Percentiles rank a stretch among this genome's conserved stretches.
Evolutionary conservation across 2,113 vertebrate species (phyloP).

Genomic region (Tychaedon coryphoeus): DNA sequence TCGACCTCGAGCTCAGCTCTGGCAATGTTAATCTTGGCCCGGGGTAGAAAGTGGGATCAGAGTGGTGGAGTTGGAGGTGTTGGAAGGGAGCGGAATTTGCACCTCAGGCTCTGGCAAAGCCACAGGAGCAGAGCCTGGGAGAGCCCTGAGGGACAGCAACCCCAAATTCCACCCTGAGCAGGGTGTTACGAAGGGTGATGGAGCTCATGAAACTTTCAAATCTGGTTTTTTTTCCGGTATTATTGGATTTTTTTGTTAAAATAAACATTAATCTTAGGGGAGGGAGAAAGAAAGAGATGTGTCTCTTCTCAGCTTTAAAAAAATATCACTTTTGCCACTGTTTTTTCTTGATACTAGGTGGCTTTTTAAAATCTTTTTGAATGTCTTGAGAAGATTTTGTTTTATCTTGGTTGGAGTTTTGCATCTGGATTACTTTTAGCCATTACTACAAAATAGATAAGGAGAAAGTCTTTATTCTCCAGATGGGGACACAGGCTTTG

Average conservation of each 20-base stretch:
- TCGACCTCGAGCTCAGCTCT: neutral
- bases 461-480: neutral
- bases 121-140: neutral
- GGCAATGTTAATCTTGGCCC: constrained; percentile 35
- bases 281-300: neutral
- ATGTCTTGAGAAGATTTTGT: neutral
- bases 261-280: neutral
- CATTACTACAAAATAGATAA: neutral
- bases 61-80: neutral
- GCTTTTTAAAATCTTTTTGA: neutral
- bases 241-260: neutral
- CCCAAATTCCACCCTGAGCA: neutral
- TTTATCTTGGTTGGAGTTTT: neutral
- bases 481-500: neutral
- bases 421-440: neutral
- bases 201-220: neutral
- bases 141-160: neutral
- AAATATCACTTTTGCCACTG: neutral
- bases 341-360: neutral
- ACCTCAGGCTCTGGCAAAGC: neutral
- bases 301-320: neutral
- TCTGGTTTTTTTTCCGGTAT: neutral
- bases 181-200: neutral
- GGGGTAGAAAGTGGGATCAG: neutral
- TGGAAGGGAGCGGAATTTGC: constrained; percentile 17